phyloP scores from a whole-genome alignment of 2,113 vertebrate genomes.

The Philantomba maxwellii region DNA sequence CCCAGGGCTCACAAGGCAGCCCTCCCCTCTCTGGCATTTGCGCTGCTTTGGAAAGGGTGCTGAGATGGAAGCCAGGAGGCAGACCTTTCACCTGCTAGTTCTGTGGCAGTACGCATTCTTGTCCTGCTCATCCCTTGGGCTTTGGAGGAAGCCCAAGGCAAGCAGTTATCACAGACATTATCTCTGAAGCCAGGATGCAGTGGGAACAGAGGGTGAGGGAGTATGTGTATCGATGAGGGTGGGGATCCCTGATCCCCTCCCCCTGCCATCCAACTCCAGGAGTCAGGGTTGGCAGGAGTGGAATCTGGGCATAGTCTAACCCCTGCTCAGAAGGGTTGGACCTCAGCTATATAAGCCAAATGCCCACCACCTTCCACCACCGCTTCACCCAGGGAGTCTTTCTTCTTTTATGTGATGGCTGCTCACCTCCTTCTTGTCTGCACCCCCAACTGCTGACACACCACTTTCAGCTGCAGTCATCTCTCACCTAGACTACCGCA shows the following conservation, averaged over 20 bases:
- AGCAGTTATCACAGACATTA: not conserved
- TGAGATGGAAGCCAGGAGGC: not conserved
- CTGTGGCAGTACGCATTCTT: not conserved
- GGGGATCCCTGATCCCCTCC: not conserved
- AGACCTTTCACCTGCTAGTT: not conserved
- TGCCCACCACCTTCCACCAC: not conserved
- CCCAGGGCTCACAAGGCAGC: not conserved
- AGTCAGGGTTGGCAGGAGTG: not conserved
- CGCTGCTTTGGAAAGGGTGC: not conserved
- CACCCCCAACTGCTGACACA: not conserved
- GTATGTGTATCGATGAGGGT: not conserved
- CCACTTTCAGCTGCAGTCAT: not conserved
- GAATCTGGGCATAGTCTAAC: not conserved
- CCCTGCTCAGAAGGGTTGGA: not conserved
- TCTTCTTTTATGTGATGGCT: not conserved
- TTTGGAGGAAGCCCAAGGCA: not conserved
- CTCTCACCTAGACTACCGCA: not conserved
- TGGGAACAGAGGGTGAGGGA: not conserved
- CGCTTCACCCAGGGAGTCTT: not conserved
- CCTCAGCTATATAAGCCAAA: not conserved
- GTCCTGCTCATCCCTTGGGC: not conserved
- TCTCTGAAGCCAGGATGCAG: not conserved
- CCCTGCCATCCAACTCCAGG: not conserved
- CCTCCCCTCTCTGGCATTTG: not conserved
- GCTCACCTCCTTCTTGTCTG: not conserved